Conservation (phyloP, 1,140 invertebrate species). For the Drosophila bifasciata region DNA sequence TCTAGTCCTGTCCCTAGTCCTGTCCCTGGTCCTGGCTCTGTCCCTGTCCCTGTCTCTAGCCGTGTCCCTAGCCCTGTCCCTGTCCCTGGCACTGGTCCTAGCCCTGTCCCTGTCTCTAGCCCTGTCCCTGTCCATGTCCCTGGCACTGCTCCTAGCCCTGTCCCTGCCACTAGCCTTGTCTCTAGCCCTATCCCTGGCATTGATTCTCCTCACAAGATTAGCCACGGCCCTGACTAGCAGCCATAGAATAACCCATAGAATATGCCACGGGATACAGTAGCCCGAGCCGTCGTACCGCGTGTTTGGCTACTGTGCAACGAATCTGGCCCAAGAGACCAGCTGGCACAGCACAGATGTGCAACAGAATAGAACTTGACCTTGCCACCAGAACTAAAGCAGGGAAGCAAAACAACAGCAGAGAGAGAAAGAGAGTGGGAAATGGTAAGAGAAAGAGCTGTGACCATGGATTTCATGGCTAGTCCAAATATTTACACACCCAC, state of each 20-base stretch:
- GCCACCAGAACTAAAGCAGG: slow-evolving; percentile 71
- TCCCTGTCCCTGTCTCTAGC: too few relatives aligned
- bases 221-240: slow-evolving; percentile 42
- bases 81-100: too few relatives aligned
- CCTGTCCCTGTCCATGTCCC: too few relatives aligned
- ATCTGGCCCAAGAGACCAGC: slow-evolving; percentile 19
- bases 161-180: too few relatives aligned
- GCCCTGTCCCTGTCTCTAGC: too few relatives aligned
- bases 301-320: slow-evolving; percentile 50
- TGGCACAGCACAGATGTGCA: slow-evolving; percentile 34
- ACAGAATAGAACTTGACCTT: slow-evolving; percentile 60
- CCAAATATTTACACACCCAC: slow-evolving; percentile 76
- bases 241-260: slow-evolving; percentile 2
- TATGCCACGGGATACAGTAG: slow-evolving; percentile 35
- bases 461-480: slow-evolving; percentile 65
- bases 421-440: too few relatives aligned
- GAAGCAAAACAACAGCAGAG: background rate
- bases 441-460: background rate
- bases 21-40: too few relatives aligned
- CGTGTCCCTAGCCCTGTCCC: too few relatives aligned
- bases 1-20: too few relatives aligned
- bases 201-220: slow-evolving; percentile 35
- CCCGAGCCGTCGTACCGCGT: slow-evolving; percentile 3
- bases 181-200: too few relatives aligned
- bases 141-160: too few relatives aligned